A percentile compares a stretch with the other conserved stretches of the same genome.
These are phyloP conservation scores for Psilopogon haemacephalus DNA, from an alignment of 2,113 vertebrate genomes.

Conservation along the genomic window DNA sequence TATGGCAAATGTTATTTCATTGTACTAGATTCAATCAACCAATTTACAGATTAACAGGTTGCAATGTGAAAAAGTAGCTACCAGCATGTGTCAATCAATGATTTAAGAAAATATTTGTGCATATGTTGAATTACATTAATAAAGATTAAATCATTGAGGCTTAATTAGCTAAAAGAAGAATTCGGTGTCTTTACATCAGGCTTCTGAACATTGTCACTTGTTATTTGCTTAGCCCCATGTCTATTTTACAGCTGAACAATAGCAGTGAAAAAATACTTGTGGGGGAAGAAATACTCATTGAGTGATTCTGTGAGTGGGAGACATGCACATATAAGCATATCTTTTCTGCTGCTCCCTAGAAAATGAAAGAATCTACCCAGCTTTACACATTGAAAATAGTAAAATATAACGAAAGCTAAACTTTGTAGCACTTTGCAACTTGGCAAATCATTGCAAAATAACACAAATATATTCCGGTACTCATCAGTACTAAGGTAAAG, in stretches of 20 bases:
- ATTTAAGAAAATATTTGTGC: background rate
- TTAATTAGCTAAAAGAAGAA: background rate
- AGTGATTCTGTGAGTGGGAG: background rate
- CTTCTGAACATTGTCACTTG: background rate
- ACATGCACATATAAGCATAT: background rate
- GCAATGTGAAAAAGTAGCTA: background rate
- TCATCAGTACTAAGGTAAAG: background rate
- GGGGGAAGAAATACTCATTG: background rate
- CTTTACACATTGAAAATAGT: background rate
- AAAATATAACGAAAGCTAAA: background rate
- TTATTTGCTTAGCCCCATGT: background rate
- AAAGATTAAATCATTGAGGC: background rate
- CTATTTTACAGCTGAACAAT: background rate
- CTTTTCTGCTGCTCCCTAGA: background rate
- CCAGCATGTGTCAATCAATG: background rate
- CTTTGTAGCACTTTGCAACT: background rate
- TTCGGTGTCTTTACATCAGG: background rate
- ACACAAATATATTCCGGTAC: background rate
- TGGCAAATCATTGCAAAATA: background rate
- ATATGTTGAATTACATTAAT: background rate
- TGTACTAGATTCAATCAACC: background rate
- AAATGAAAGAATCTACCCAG: background rate
- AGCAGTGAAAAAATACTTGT: background rate
- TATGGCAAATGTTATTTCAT: background rate
- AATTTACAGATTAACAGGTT: slow-evolving; percentile 1